These are phyloP conservation scores for Ostrea edulis DNA, from an alignment of 1,140 invertebrate genomes.

Conservation along the genomic window DNA sequence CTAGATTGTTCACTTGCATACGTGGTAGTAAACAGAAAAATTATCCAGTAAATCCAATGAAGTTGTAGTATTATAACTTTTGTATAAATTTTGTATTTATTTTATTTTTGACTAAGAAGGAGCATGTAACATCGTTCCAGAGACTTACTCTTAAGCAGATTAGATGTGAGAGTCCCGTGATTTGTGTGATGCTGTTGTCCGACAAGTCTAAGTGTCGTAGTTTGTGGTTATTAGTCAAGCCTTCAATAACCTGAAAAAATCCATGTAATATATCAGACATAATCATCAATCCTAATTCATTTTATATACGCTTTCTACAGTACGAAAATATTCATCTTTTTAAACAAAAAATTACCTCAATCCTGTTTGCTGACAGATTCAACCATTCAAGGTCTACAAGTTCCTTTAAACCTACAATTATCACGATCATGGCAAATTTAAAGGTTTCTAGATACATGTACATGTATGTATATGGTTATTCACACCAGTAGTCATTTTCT, in stretches of 20 bases:
- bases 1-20: too few species aligned
- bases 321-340: neutral
- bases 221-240: constrained; percentile 89
- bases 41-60: too few species aligned
- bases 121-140: too few species aligned
- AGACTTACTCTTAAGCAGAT: constrained; percentile 87
- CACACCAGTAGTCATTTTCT: too few species aligned
- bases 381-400: constrained; percentile 89
- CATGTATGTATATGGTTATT: too few species aligned
- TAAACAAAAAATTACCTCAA: constrained; percentile 65
- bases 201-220: constrained; percentile 92
- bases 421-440: neutral
- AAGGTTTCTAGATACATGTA: neutral
- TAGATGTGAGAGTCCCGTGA: constrained; percentile 91
- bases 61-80: too few species aligned
- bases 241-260: constrained; percentile 87
- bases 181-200: constrained; percentile 91
- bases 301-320: neutral
- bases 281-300: neutral
- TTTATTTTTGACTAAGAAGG: too few species aligned
- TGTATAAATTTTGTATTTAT: too few species aligned
- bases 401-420: constrained; percentile 84
- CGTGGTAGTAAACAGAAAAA: too few species aligned
- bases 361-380: constrained; percentile 86
- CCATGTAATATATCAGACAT: neutral